Conservation (phyloP, 53 echinoderm and acorn worm species). For the Echinometra lucunter region DNA sequence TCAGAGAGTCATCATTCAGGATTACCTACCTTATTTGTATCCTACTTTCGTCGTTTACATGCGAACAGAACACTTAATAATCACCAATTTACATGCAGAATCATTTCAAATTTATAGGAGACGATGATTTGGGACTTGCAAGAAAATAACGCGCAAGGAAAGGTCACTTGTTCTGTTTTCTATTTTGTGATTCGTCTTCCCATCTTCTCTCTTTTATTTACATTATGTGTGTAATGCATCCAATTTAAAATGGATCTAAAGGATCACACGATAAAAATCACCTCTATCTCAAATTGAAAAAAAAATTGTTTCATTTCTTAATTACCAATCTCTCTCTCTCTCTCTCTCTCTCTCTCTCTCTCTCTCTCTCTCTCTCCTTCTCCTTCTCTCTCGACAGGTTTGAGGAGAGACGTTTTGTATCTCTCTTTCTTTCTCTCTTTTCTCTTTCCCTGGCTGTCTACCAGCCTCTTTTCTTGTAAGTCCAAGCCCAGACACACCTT, state of each 20-base stretch:
- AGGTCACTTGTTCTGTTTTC: not conserved
- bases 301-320: no score
- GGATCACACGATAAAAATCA: not conserved
- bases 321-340: no score
- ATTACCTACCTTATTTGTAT: not conserved
- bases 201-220: not conserved
- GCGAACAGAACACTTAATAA: not conserved
- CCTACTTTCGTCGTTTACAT: not conserved
- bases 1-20: not conserved
- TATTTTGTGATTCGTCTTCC: not conserved
- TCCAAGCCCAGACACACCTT: no score
- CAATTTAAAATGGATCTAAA: not conserved
- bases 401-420: no score
- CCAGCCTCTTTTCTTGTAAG: no score
- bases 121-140: not conserved
- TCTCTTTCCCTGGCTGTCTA: no score
- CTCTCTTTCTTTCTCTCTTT: no score
- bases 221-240: not conserved
- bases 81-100: constrained; percentile 1
- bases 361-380: no score
- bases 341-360: no score
- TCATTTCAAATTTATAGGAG: not conserved
- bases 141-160: not conserved
- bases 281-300: no score
- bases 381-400: no score